Evolutionary conservation across 2,888 invertebrate species (phyloP), one percentile per base, ranked within the genome.

Genomic region (Eupithecia dodoneata): DNA sequence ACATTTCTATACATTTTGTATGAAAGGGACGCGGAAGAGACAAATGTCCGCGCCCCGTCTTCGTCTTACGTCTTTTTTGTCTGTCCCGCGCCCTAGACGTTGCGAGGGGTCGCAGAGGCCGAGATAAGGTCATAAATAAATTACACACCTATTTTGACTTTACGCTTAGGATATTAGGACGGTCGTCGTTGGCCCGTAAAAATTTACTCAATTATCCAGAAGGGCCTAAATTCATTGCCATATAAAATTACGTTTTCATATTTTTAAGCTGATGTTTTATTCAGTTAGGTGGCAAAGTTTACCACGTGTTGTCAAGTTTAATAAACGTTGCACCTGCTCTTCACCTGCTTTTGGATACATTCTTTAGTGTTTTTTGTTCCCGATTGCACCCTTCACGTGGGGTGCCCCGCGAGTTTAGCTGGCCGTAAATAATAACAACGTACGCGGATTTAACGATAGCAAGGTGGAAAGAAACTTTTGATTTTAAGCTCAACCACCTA

Each of bases 71-170:
- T n/a, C n/a, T n/a, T n/a, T n/a, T n/a, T n/a, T n/a, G n/a, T n/a
- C n/a, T n/a, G n/a, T n/a, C n/a, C n/a, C n/a, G n/a, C n/a, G n/a
- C n/a, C n/a, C n/a, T 81, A 81, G 78, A 78, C 78, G 76, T 75
- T 52, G 75, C 76, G 67, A 81, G 75, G 81, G 81, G 80, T 82
- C 83, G 81, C 65, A 70, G 78, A 81, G 81, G 77, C 80, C 81
- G 79, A 79, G 80, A 79, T 78, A 81, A 81, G 81, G 80, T 83
- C 82, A 80, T 81, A 81, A 80, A 81, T 82, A 82, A 79, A 78
- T 81, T 78, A 81, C 78, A 78, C 78, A 73, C 74, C 76, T 81
- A 80, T 81, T 79, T 76, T 73, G 74, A 75, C 79, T 78, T 73
- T 74, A 65, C 74, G 59, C 75, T 71, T 59, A 71, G 7, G 2